Conservation (phyloP, 2,888 invertebrate genomes). For the Agapostemon virescens region DNA sequence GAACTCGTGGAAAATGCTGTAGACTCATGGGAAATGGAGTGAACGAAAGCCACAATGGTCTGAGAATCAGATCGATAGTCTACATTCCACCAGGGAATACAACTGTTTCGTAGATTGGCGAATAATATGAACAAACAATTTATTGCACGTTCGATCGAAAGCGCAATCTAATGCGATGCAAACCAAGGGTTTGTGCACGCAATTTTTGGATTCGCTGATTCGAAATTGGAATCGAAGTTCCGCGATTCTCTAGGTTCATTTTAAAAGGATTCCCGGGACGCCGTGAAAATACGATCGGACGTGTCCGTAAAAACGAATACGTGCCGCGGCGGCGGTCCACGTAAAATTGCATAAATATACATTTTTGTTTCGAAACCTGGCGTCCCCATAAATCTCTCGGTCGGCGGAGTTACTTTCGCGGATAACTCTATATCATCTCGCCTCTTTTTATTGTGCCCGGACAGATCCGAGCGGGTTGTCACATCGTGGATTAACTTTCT, state of each 20-base stretch:
- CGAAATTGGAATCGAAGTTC: neutral
- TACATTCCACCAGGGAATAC: neutral
- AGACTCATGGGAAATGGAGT: neutral
- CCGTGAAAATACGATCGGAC: constrained; percentile 12
- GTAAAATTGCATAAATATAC: constrained; percentile 17
- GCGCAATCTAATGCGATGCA: neutral
- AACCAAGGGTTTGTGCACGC: too few species aligned
- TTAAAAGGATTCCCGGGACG: neutral
- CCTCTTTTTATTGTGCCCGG: constrained; percentile 6
- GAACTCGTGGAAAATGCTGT: neutral
- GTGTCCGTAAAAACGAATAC: neutral
- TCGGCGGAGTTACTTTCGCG: constrained; percentile 20
- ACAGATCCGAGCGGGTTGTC: constrained; percentile 19
- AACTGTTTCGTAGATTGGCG: neutral
- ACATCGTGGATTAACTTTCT: constrained; percentile 16
- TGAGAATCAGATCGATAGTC: neutral
- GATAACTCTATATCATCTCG: constrained; percentile 22
- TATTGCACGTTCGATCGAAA: neutral
- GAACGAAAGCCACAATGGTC: neutral
- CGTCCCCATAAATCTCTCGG: constrained; percentile 5
- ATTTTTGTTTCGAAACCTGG: constrained; percentile 10
- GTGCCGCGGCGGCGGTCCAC: neutral
- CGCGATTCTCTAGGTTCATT: neutral
- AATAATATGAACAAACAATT: neutral
- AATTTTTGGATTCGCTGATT: neutral